Percentiles rank a stretch among this genome's conserved stretches.
These are phyloP conservation scores for Macropodus opercularis DNA, from an alignment of 2,797 vertebrate species.

Conservation along the genomic window DNA sequence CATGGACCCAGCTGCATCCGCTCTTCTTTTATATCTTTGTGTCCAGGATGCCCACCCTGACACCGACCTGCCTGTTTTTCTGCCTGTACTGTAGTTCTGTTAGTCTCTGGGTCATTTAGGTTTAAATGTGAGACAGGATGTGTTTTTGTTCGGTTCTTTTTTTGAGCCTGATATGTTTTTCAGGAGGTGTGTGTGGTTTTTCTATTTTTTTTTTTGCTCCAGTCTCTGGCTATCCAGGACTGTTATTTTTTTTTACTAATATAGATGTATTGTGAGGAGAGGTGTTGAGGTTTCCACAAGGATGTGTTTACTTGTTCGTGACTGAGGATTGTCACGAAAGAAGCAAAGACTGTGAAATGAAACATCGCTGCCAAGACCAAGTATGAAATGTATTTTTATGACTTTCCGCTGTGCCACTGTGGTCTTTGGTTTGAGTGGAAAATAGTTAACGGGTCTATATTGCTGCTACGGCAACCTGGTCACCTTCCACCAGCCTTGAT, in stretches of 20 bases:
- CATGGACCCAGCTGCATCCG: constrained; percentile 71
- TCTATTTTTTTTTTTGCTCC: constrained; percentile 17
- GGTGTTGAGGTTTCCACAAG: constrained; percentile 53
- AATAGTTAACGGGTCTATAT: constrained; percentile 45
- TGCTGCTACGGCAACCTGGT: constrained; percentile 33
- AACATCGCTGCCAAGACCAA: constrained; percentile 35
- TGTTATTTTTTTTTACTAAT: constrained; percentile 20
- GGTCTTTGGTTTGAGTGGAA: constrained; percentile 42
- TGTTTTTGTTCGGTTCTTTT: constrained; percentile 59
- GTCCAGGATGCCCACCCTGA: constrained; percentile 66
- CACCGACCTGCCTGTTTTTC: constrained; percentile 59
- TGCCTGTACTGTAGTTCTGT: constrained; percentile 48
- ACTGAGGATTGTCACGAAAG: constrained; percentile 41
- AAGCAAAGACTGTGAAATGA: constrained; percentile 38
- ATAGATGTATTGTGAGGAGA: constrained; percentile 41
- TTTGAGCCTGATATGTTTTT: constrained; percentile 52
- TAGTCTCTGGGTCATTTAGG: constrained; percentile 43
- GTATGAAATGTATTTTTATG: constrained; percentile 52
- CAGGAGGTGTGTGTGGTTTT: constrained; percentile 26
- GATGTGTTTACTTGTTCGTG: constrained; percentile 52
- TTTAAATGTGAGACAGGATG: constrained; percentile 62
- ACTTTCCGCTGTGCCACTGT: constrained; percentile 33
- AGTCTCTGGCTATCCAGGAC: constrained; percentile 38
- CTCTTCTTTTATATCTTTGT: constrained; percentile 29
- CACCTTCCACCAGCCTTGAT: constrained; percentile 45